These are phyloP conservation scores for Mastigias papua DNA, from an alignment of 30 jellyfish, hydroid and myxozoan species.

Conservation along the genomic window DNA sequence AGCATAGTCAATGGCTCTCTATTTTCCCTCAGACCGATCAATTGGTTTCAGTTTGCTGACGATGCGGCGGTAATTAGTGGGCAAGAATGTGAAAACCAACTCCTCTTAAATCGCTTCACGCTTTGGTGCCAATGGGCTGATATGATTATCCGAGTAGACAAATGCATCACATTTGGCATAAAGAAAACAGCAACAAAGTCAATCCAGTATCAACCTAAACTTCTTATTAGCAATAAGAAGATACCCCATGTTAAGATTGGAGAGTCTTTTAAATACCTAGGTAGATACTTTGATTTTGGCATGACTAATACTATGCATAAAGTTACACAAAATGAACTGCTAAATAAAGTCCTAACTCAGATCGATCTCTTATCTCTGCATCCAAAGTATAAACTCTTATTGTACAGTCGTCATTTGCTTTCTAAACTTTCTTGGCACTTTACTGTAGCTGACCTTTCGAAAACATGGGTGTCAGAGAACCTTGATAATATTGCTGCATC, in stretches of 20 bases:
- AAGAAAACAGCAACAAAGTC: slow-evolving; percentile 1
- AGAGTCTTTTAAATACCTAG: slow-evolving; percentile 20
- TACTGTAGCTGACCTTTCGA: slow-evolving; percentile 29
- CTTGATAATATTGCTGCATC: slow-evolving; percentile 22
- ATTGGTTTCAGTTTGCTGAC: slow-evolving; percentile 50
- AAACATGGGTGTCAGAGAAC: slow-evolving; percentile 11
- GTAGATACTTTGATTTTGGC: slow-evolving; percentile 16
- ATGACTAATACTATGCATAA: slow-evolving; percentile 5
- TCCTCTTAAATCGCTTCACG: slow-evolving; percentile 32
- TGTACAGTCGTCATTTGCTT: not conserved
- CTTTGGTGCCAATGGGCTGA: slow-evolving; percentile 46
- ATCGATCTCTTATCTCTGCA: slow-evolving; percentile 19
- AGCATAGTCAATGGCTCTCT: not conserved
- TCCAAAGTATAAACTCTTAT: slow-evolving; percentile 12
- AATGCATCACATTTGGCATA: slow-evolving; percentile 25
- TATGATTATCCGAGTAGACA: slow-evolving; percentile 17
- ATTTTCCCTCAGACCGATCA: not conserved
- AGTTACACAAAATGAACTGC: not conserved
- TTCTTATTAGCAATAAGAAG: not conserved
- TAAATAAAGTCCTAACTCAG: not conserved
- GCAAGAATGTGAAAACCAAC: slow-evolving; percentile 13
- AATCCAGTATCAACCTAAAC: slow-evolving; percentile 14
- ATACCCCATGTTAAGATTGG: slow-evolving; percentile 1
- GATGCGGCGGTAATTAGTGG: slow-evolving; percentile 43
- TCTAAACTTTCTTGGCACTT: slow-evolving; percentile 20